Conservation (phyloP, 2,797 vertebrate genomes). For the Gymnoscopelus microlampas region DNA sequence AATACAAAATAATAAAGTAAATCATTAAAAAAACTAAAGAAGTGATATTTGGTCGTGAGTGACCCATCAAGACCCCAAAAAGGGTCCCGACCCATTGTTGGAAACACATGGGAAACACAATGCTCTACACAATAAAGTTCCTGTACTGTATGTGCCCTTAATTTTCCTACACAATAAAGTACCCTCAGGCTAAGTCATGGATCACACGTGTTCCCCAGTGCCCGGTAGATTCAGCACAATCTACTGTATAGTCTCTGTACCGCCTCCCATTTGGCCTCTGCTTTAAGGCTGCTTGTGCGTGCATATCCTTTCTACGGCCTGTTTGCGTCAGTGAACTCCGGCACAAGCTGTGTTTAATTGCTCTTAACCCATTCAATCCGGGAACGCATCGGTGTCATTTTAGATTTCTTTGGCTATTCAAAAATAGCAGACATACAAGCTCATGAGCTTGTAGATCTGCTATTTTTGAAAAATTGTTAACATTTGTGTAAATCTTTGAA, state of each 20-base stretch:
- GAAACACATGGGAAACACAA: background rate
- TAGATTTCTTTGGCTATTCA: too few species aligned
- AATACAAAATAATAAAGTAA: too few species aligned
- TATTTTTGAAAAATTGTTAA: too few species aligned
- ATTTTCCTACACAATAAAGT: conserved; percentile 30
- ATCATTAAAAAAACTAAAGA: too few species aligned
- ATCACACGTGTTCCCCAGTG: conserved; percentile 36
- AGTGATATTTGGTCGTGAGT: too few species aligned
- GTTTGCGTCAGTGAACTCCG: conserved; percentile 56
- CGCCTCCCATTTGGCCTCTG: conserved; percentile 25
- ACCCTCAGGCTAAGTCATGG: background rate
- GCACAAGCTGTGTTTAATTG: conserved; percentile 67
- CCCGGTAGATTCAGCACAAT: conserved; percentile 30
- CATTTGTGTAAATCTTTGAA: too few species aligned
- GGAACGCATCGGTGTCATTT: too few species aligned
- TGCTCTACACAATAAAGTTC: background rate
- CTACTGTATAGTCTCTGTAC: conserved; percentile 1
- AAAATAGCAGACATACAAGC: too few species aligned
- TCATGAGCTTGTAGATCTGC: too few species aligned
- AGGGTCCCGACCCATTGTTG: too few species aligned
- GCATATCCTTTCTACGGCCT: conserved; percentile 53
- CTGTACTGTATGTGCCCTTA: conserved; percentile 14
- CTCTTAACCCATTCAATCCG: too few species aligned
- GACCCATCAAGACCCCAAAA: too few species aligned
- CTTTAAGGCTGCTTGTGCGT: conserved; percentile 56